A percentile compares a stretch with the other conserved stretches of the same genome.
Conservation (phyloP, 92 coral and sea anemone genomes). For the Isaurus tuberculatus region DNA sequence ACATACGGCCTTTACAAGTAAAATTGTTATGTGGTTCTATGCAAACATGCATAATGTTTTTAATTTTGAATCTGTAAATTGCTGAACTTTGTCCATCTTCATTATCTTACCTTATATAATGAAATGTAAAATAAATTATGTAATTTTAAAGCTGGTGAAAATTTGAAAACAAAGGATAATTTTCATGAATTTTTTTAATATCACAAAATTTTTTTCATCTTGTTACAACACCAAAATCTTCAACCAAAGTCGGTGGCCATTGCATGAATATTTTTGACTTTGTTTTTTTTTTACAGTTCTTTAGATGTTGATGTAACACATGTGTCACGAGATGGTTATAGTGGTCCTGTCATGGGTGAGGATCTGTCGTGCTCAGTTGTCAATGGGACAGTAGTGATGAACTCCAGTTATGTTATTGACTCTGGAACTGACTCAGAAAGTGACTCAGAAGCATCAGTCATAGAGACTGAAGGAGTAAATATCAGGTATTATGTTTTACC, state of each 20-base stretch:
- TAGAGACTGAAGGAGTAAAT: background rate
- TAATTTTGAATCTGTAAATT: background rate
- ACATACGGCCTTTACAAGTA: slow-evolving; percentile 16
- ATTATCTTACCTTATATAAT: background rate
- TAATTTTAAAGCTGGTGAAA: background rate
- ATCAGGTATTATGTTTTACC: slow-evolving; percentile 15
- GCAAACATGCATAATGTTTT: background rate
- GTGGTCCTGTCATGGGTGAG: slow-evolving; percentile 7
- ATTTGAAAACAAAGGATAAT: background rate
- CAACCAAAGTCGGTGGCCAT: background rate
- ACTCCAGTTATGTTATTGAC: slow-evolving; percentile 5
- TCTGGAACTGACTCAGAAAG: background rate
- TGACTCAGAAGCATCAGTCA: slow-evolving; percentile 1
- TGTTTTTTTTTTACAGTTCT: slow-evolving; percentile 3
- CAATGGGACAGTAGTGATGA: slow-evolving; percentile 1
- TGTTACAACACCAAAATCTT: background rate
- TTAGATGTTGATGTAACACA: slow-evolving; percentile 9
- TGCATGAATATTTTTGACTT: background rate
- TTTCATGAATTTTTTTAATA: background rate
- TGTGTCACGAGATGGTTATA: background rate
- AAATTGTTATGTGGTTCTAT: background rate
- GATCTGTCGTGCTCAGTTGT: slow-evolving; percentile 2
- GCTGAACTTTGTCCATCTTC: too few species aligned
- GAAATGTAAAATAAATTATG: background rate
- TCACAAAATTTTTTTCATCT: background rate